Evolutionary conservation across 2,797 vertebrate species (phyloP).

Genomic region (Diplodus puntazzo): DNA sequence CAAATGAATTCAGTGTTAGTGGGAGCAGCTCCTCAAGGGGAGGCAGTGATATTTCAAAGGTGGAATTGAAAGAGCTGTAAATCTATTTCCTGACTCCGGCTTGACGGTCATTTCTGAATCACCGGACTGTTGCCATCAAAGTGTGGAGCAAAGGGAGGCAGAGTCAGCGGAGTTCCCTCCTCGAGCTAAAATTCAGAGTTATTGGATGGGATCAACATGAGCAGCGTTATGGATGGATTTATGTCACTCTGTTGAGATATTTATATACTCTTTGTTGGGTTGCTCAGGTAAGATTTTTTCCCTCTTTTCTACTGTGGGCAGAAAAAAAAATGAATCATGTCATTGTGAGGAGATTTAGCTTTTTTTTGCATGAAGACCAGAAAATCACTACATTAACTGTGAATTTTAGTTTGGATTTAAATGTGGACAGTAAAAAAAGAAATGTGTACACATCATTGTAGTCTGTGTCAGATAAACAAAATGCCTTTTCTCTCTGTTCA

Average conservation of each 20-base stretch:
- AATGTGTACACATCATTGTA: not conserved
- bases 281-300: slow-evolving; percentile 91
- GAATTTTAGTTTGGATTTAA: slow-evolving; percentile 12
- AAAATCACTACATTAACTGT: not conserved
- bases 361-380: slow-evolving; percentile 19
- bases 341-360: slow-evolving; percentile 17
- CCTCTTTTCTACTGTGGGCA: slow-evolving; percentile 7
- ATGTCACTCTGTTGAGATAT: slow-evolving; percentile 90
- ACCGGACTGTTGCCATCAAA: slow-evolving; percentile 88
- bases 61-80: slow-evolving; percentile 91
- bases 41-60: slow-evolving; percentile 87
- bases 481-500: not conserved
- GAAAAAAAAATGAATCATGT: slow-evolving; percentile 36
- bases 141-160: slow-evolving; percentile 73
- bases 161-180: slow-evolving; percentile 77
- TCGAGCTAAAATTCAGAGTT: slow-evolving; percentile 83
- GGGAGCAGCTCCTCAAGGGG: slow-evolving; percentile 82
- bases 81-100: slow-evolving; percentile 85
- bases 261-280: slow-evolving; percentile 87
- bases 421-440: not conserved
- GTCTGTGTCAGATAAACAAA: not conserved
- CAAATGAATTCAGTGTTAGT: slow-evolving; percentile 81
- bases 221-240: slow-evolving; percentile 93
- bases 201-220: slow-evolving; percentile 83
- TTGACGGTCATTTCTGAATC: slow-evolving; percentile 86